Conservation (phyloP, 1,140 invertebrate species). For the Parapsyche elsis region DNA sequence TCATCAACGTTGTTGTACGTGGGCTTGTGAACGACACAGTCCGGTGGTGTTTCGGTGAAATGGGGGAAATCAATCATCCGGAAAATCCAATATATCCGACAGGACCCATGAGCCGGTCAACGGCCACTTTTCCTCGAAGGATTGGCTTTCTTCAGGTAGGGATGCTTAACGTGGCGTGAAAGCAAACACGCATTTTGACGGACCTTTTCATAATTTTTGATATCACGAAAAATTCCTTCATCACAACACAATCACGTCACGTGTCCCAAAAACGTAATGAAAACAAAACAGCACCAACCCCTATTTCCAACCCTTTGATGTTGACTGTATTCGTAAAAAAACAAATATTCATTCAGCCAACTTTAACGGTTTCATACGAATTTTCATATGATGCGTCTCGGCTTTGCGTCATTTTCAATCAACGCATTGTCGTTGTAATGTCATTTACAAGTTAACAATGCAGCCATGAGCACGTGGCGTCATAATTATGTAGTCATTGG, state of each 20-base stretch:
- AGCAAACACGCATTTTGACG: conserved; percentile 13
- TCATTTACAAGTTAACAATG: no score
- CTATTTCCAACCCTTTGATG: no score
- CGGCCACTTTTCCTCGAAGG: conserved; percentile 22
- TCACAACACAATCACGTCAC: background rate
- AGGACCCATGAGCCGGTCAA: conserved; percentile 13
- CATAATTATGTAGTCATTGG: no score
- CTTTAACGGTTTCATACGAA: background rate
- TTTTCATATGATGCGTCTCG: background rate
- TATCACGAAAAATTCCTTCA: conserved; percentile 11
- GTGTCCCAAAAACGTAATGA: background rate
- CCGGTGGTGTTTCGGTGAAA: background rate
- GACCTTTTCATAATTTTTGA: conserved; percentile 33
- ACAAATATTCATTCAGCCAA: background rate
- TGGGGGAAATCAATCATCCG: background rate
- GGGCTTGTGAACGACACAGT: background rate
- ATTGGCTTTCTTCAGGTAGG: conserved; percentile 24
- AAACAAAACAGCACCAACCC: no score
- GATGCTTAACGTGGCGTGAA: conserved; percentile 22
- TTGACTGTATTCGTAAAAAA: no score
- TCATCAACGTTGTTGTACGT: background rate
- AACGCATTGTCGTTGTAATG: no score
- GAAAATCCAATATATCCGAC: conserved; percentile 38
- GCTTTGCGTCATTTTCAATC: no score
- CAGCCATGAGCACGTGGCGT: no score